Evolutionary conservation across 2,113 vertebrate species (phyloP).

Genomic region (Colossoma macropomum): DNA sequence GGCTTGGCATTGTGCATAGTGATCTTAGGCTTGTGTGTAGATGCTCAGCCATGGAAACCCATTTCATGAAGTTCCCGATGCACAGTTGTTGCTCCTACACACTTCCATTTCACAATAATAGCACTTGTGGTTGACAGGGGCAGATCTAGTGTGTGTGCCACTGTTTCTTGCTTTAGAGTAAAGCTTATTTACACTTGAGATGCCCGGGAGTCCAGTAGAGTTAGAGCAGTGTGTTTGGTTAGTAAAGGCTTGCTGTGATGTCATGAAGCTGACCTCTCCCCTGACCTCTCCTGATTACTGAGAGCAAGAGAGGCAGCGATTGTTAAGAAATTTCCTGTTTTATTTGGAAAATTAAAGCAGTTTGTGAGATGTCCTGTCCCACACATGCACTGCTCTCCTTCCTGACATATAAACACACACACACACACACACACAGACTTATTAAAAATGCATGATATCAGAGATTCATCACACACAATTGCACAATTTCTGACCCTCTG

Average conservation of each 20-base stretch:
- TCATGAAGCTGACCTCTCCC: constrained; percentile 7
- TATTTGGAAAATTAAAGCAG: constrained; percentile 23
- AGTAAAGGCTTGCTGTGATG: neutral
- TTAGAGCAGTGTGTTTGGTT: neutral
- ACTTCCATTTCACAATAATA: too few species aligned
- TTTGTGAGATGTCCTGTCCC: neutral
- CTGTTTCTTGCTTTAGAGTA: neutral
- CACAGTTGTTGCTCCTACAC: too few species aligned
- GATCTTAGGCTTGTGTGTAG: too few species aligned
- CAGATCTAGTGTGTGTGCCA: neutral
- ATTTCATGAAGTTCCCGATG: too few species aligned
- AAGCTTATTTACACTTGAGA: neutral
- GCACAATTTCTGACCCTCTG: neutral
- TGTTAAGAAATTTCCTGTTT: constrained; percentile 24
- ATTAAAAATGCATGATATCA: constrained; percentile 19
- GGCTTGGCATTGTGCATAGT: too few species aligned
- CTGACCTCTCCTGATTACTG: constrained; percentile 17
- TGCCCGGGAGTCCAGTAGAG: neutral
- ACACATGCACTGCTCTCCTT: neutral
- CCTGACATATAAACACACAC: constrained; percentile 7
- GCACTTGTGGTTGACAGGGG: too few species aligned
- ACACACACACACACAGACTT: neutral
- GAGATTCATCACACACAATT: constrained; percentile 16
- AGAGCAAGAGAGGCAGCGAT: neutral
- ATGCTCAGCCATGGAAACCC: too few species aligned